Base-by-base conservation (phyloP, 2,113 vertebrate species). In the Rhodinocichla rosea region DNA sequence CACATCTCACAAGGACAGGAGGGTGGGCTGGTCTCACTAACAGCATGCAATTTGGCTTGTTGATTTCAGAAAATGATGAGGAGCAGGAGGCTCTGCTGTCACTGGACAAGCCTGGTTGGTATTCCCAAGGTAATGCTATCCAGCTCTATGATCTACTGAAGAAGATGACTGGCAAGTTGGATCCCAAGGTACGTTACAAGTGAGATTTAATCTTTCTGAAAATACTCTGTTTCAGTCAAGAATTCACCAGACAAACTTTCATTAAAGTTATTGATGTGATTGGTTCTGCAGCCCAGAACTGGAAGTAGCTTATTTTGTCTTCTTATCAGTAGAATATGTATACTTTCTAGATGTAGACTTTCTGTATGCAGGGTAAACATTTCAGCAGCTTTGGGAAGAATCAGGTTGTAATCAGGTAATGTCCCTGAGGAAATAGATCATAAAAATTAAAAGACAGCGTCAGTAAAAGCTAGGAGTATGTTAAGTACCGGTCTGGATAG, bases 61-160 rank as follows among this genome's bases (percentile, higher is more conserved):
- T 97, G 18, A 56, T 97, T 97, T 64, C 97, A 99, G 99, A 99
- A 89, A 98, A 98, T 26, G 99, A 99, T 0, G 98, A 99, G 84
- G 99, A 99, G 90, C 98, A 98, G 76, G 98, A 99, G 80, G 98
- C 98, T 14, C 97, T 99, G 73, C 97, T 98, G 0, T 98, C 97
- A 13, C 96, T 99, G 93, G 99, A 99, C 60, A 99, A 99, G 73
- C 98, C 99, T 1, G 99, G 99, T 92, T 99, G 99, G 99, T 99
- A 99, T 97, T 99, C 99, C 45, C 99, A 99, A 96, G 99, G 99
- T 27, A 99, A 99, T 57, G 98, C 98, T 97, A 97, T 94, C 40
- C 99, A 99, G 93, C 99, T 99, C 37, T 98, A 98, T 42, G 98
- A 99, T 47, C 98, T 99, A 49, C 98, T 99, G 81, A 99, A 98